These are phyloP conservation scores for Nyctalus aviator DNA, from an alignment of 2,797 vertebrate species.

Conservation along the genomic window DNA sequence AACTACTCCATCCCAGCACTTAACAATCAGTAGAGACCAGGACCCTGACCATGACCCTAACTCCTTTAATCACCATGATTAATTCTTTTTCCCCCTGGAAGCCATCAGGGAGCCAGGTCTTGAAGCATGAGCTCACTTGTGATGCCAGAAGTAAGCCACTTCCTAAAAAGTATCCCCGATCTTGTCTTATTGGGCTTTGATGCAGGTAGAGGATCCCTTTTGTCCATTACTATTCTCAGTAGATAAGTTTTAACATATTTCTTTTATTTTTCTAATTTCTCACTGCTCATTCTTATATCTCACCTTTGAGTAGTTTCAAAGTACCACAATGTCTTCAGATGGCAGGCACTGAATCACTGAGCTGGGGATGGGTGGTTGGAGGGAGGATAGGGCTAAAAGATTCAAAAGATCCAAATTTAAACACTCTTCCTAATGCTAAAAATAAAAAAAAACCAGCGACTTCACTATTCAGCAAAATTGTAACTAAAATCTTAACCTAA, in stretches of 20 bases:
- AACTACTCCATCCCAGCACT: neutral
- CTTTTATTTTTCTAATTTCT: slow-evolving; percentile 46
- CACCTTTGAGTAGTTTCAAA: slow-evolving; percentile 37
- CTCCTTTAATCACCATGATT: neutral
- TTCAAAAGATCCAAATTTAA: neutral
- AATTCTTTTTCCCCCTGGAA: neutral
- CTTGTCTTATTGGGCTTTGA: neutral
- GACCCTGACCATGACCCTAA: neutral
- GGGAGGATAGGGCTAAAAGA: neutral
- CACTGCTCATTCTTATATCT: slow-evolving; percentile 12
- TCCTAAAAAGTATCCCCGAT: neutral
- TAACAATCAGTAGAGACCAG: neutral
- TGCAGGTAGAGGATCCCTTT: neutral
- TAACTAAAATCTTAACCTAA: slow-evolving; percentile 10
- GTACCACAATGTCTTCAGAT: neutral
- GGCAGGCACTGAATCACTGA: neutral
- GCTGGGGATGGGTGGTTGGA: neutral
- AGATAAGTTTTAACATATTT: slow-evolving; percentile 9
- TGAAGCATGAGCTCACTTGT: neutral
- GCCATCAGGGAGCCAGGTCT: neutral
- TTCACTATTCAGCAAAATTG: slow-evolving; percentile 8
- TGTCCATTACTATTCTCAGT: neutral
- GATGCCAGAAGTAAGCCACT: neutral
- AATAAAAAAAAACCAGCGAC: slow-evolving; percentile 23
- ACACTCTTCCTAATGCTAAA: neutral